phyloP scores from a whole-genome alignment of 2,797 vertebrate genomes.

The Furcifer pardalis region DNA sequence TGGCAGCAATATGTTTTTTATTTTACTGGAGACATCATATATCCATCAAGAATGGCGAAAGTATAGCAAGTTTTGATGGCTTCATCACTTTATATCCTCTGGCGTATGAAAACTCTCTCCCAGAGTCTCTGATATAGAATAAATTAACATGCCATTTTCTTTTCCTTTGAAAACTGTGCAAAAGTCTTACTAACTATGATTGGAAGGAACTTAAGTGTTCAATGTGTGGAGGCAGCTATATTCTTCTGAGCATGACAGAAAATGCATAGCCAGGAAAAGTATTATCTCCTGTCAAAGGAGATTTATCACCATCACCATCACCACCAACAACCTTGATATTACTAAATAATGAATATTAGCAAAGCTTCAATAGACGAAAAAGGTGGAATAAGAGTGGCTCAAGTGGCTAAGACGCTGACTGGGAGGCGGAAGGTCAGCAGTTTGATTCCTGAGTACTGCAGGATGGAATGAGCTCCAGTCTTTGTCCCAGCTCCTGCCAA shows the following conservation, averaged over 20 bases:
- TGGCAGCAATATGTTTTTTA: conserved; percentile 46
- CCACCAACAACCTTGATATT: not conserved
- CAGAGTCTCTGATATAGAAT: conserved; percentile 59
- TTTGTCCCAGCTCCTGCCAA: too few relatives aligned
- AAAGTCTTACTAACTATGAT: conserved; percentile 58
- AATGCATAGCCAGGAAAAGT: conserved; percentile 46
- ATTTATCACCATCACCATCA: not conserved
- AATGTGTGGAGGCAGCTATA: conserved; percentile 43
- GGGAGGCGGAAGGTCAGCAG: too few relatives aligned
- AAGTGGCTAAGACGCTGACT: too few relatives aligned
- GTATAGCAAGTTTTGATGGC: conserved; percentile 52
- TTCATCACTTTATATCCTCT: conserved; percentile 56
- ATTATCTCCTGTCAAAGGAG: conserved; percentile 41
- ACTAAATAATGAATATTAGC: not conserved
- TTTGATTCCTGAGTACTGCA: too few relatives aligned
- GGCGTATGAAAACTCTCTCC: conserved; percentile 61
- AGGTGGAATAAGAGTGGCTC: not conserved
- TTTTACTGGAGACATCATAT: conserved; percentile 56
- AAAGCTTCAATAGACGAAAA: not conserved
- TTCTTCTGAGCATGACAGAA: conserved; percentile 47
- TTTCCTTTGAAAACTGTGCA: conserved; percentile 60
- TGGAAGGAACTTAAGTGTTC: conserved; percentile 57
- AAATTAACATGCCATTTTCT: conserved; percentile 70
- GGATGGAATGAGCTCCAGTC: too few relatives aligned
- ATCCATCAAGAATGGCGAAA: conserved; percentile 53